Percentiles rank a stretch among this genome's conserved stretches.
Conservation (phyloP, 2,888 invertebrate species). For the Smittia aterrima region DNA sequence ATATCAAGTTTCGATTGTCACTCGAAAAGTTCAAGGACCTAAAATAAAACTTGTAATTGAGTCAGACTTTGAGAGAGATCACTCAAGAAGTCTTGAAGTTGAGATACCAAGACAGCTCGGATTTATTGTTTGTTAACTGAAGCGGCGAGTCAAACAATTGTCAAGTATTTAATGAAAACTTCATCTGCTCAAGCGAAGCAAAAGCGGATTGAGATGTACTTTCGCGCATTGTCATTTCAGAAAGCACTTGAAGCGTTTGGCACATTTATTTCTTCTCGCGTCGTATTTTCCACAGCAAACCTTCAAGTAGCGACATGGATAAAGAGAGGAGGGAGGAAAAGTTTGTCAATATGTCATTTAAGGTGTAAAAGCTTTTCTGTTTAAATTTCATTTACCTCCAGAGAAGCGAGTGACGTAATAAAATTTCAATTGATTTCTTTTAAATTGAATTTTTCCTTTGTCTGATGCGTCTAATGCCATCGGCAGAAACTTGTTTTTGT, state of each 20-base stretch:
- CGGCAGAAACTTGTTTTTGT: no score
- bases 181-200: background rate
- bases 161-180: background rate
- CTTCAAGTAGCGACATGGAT: background rate
- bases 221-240: background rate
- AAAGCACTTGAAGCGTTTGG: background rate
- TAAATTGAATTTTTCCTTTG: background rate
- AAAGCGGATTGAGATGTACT: background rate
- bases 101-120: no score
- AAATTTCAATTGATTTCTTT: background rate
- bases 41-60: no score
- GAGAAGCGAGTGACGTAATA: background rate
- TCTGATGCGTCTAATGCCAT: background rate
- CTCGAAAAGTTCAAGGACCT: no score
- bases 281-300: no score
- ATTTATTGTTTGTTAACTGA: no score
- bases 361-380: slow-evolving; percentile 18
- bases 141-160: background rate
- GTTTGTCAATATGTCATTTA: slow-evolving; percentile 35
- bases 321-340: background rate
- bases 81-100: no score
- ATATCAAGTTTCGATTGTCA: no score
- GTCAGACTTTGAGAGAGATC: no score
- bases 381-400: background rate
- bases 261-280: background rate